A percentile compares a stretch with the other conserved stretches of the same genome.
These are phyloP conservation scores for Enteromius trimaculatus DNA, from an alignment of 2,797 vertebrate genomes.

Conservation along the genomic window DNA sequence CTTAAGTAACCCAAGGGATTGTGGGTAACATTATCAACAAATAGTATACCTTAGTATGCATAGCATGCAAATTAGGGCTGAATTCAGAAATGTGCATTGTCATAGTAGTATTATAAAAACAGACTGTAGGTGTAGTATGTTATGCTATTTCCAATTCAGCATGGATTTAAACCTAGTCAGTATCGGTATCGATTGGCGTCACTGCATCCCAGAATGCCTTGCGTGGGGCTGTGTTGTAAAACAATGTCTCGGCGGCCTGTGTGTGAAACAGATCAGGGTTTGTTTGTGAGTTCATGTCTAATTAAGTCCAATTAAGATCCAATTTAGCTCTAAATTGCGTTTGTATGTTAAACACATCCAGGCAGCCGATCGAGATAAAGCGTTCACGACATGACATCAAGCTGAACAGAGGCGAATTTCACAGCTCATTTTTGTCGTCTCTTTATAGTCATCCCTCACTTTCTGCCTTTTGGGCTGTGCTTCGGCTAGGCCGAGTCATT, in stretches of 20 bases:
- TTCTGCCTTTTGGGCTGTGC: background rate
- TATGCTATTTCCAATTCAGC: background rate
- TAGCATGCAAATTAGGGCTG: background rate
- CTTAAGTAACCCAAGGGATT: background rate
- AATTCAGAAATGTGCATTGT: background rate
- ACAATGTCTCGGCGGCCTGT: background rate
- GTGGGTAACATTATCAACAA: background rate
- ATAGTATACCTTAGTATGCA: too few species aligned
- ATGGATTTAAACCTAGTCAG: background rate
- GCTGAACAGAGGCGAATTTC: background rate
- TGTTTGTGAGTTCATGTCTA: constrained; percentile 23
- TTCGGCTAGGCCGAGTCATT: background rate
- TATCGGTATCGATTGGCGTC: background rate
- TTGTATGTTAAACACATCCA: constrained; percentile 29
- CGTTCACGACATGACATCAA: background rate
- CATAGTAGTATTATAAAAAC: background rate
- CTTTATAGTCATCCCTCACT: background rate
- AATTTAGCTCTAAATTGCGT: background rate
- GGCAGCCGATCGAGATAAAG: background rate
- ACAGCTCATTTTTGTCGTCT: background rate
- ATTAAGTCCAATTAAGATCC: constrained; percentile 7
- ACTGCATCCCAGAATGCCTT: background rate
- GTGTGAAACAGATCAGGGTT: background rate
- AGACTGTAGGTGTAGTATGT: background rate
- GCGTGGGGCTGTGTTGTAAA: background rate